Base-by-base conservation (phyloP, 2,113 vertebrate genomes). In the Geococcyx californianus region DNA sequence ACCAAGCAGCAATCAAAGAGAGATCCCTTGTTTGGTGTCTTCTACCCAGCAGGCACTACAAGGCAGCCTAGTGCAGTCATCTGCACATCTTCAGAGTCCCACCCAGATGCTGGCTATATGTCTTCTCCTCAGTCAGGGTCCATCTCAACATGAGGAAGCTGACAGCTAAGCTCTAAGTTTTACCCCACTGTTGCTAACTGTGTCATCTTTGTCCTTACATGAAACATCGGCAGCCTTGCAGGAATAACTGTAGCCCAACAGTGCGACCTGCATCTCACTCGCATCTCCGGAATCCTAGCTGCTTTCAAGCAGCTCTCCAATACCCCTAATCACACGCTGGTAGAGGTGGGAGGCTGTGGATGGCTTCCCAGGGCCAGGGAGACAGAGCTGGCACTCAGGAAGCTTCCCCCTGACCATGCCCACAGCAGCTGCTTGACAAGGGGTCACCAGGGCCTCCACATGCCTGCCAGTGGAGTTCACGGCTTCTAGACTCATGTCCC, bases 321-420 rank as follows among this genome's bases (percentile, higher is more conserved):
- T 2, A 8, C 8, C 33, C n/a, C 13, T 18, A n/a, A 34, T 23
- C 31, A 77, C 33, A n/a, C 1, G 11, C 10, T 9, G 1, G 42
- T 9, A 63, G 16, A 18, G 23, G 18, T 44, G 4, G n/a, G 16
- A 63, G 10, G 42, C 13, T 77, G 51, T 29, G 33, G 18, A 76
- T 21, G 21, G 18, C 36, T 85, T 62, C 64, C 42, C 31, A 62
- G 13, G 13, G 25, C 13, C 31, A 79, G 20, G 2, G 10, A 17
- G 18, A 59, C 52, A 79, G 70, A 76, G 45, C 23, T 45, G 56
- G 14, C 3, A 1, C 44, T 55, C 36, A 70, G 24, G 25, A 60
- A 67, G 38, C 20, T 73, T 77, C 16, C 29, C 15, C 26, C 29
- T 7, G 84, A 29, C 10, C 18, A 36, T 16, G 31, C 8, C n/a